Percentiles rank a stretch among this genome's conserved stretches.
These are phyloP conservation scores for Tachina grossa DNA, from an alignment of 2,888 invertebrate species.

Conservation along the genomic window DNA sequence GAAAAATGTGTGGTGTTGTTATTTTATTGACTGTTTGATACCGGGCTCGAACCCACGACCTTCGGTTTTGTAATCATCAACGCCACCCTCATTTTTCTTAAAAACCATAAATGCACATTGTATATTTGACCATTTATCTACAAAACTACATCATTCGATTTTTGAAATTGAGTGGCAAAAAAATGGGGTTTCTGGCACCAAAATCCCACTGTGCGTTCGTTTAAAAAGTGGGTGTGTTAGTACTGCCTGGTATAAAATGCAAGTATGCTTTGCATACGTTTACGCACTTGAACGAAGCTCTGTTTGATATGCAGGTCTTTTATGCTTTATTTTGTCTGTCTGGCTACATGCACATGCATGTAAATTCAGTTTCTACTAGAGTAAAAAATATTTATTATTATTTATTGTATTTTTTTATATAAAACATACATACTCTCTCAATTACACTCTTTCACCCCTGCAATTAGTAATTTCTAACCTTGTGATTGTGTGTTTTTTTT, in stretches of 20 bases:
- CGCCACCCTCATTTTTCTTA: too few relatives aligned
- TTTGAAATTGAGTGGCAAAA: too few relatives aligned
- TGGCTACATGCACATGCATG: slow-evolving; percentile 28
- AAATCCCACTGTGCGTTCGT: not conserved
- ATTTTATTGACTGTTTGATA: too few relatives aligned
- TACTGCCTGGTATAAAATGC: not conserved
- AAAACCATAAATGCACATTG: too few relatives aligned
- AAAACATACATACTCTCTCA: not conserved
- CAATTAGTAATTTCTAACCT: slow-evolving; percentile 48
- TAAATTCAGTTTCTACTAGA: slow-evolving; percentile 60
- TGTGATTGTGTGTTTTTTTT: slow-evolving; percentile 25
- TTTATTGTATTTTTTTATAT: not conserved
- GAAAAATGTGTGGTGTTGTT: too few relatives aligned
- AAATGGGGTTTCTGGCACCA: not conserved
- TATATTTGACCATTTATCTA: too few relatives aligned
- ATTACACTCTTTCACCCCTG: slow-evolving; percentile 1
- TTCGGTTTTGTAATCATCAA: too few relatives aligned
- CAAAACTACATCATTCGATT: too few relatives aligned
- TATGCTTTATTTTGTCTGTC: slow-evolving; percentile 25
- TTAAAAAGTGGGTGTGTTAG: slow-evolving; percentile 4
- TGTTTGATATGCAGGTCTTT: not conserved
- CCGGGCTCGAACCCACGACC: too few relatives aligned
- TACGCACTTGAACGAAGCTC: slow-evolving; percentile 3
- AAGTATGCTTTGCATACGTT: not conserved
- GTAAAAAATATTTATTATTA: slow-evolving; percentile 54